Percentiles rank a stretch among this genome's conserved stretches.
phyloP scores from a whole-genome alignment of 2,113 vertebrate genomes.

The Plecturocebus donacophilus region DNA sequence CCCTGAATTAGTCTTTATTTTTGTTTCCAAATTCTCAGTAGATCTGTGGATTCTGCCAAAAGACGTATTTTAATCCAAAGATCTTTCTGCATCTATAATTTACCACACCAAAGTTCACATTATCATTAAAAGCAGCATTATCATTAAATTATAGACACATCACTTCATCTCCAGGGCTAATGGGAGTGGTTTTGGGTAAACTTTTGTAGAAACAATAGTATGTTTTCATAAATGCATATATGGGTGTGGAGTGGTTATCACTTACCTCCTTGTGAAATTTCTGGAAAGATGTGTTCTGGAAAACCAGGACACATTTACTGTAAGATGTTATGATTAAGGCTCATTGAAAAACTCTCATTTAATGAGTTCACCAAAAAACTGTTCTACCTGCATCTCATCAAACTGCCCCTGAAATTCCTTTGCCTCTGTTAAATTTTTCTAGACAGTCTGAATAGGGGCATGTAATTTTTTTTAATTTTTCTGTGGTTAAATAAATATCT shows the following conservation, averaged over 20 bases:
- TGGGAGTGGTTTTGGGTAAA: neutral
- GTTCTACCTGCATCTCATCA: neutral
- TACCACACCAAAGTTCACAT: neutral
- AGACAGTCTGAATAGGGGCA: neutral
- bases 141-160: neutral
- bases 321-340: neutral
- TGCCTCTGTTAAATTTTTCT: neutral
- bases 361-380: neutral
- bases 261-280: conserved; percentile 6
- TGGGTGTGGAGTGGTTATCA: neutral
- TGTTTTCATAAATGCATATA: neutral
- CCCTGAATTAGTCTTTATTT: neutral
- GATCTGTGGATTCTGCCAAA: neutral
- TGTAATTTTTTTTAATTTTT: neutral
- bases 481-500: neutral
- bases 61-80: neutral
- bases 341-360: neutral
- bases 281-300: neutral
- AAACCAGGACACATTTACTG: neutral
- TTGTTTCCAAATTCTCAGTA: conserved; percentile 33
- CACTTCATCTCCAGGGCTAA: neutral
- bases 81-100: neutral
- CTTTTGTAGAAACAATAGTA: neutral
- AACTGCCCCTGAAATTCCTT: neutral
- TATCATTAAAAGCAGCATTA: conserved; percentile 35